Percentiles rank a stretch among this genome's conserved stretches.
Conservation (phyloP, 2,113 vertebrate species). For the Talpa occidentalis region DNA sequence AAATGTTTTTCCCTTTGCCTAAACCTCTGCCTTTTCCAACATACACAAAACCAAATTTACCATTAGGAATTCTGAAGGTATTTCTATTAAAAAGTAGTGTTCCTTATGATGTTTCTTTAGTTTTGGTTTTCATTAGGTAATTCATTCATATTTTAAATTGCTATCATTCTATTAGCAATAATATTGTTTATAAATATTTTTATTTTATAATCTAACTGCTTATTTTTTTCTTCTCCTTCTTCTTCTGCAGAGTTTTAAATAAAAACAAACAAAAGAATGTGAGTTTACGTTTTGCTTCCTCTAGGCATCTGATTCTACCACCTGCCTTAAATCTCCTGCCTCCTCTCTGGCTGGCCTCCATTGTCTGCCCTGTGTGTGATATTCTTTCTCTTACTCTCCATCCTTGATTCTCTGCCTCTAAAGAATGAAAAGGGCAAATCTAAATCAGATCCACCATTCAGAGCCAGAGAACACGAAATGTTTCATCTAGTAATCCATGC, state of each 20-base stretch:
- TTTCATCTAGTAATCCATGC: not conserved
- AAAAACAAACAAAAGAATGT: constrained; percentile 26
- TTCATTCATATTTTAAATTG: not conserved
- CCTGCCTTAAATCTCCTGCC: not conserved
- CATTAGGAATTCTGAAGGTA: not conserved
- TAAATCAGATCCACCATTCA: not conserved
- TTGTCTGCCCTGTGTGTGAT: not conserved
- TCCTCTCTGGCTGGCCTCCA: not conserved
- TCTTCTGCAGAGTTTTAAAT: constrained; percentile 2
- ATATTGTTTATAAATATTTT: not conserved
- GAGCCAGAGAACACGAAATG: not conserved
- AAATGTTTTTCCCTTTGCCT: not conserved
- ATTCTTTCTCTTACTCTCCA: not conserved
- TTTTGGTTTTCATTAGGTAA: constrained; percentile 24
- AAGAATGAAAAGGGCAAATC: not conserved
- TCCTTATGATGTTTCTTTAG: not conserved
- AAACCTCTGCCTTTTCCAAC: not conserved
- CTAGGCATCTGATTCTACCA: not conserved
- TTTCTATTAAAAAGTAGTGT: not conserved
- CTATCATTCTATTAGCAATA: not conserved
- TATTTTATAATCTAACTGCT: constrained; percentile 15
- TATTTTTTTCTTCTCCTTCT: not conserved
- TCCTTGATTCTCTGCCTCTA: not conserved
- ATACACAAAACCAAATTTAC: not conserved
- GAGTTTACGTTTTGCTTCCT: not conserved